Evolutionary conservation across 2,797 vertebrate genomes (phyloP).

Genomic region (Champsocephalus gunnari): DNA sequence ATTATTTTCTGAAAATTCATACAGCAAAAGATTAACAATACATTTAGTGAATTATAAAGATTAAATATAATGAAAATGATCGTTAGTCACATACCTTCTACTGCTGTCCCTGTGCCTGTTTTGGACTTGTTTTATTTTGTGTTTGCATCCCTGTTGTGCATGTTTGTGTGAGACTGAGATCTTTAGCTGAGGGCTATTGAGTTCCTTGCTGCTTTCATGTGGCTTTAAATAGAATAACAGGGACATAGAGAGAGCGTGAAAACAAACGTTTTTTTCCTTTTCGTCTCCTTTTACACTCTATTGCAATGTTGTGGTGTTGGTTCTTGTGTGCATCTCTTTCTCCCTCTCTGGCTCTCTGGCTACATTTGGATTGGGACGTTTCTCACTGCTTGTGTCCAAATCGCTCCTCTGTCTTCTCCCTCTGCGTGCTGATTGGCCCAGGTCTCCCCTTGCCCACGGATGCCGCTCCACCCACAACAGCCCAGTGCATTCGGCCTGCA

Average conservation of each 20-base stretch:
- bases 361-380: constrained; percentile 68
- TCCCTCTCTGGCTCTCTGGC: constrained; percentile 62
- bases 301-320: constrained; percentile 88
- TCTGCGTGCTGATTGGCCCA: constrained; percentile 84
- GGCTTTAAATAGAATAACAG: constrained; percentile 35
- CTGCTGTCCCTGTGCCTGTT: constrained; percentile 93
- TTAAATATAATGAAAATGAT: too few species aligned
- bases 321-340: constrained; percentile 82
- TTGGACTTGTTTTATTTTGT: constrained; percentile 69
- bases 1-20: too few species aligned
- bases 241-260: constrained; percentile 40
- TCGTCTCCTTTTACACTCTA: constrained; percentile 65
- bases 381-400: constrained; percentile 72
- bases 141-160: constrained; percentile 57
- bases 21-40: too few species aligned
- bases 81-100: too few species aligned
- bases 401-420: constrained; percentile 61
- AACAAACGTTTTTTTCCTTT: constrained; percentile 71
- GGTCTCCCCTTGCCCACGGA: constrained; percentile 97
- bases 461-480: constrained; percentile 99
- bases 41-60: too few species aligned
- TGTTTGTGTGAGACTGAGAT: constrained; percentile 21
- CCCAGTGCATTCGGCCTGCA: constrained; percentile 97
- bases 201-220: constrained; percentile 42
- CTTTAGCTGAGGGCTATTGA: constrained; percentile 26